phyloP scores from a whole-genome alignment of 2,797 vertebrate genomes.

The Spinibarbus caldwelli region DNA sequence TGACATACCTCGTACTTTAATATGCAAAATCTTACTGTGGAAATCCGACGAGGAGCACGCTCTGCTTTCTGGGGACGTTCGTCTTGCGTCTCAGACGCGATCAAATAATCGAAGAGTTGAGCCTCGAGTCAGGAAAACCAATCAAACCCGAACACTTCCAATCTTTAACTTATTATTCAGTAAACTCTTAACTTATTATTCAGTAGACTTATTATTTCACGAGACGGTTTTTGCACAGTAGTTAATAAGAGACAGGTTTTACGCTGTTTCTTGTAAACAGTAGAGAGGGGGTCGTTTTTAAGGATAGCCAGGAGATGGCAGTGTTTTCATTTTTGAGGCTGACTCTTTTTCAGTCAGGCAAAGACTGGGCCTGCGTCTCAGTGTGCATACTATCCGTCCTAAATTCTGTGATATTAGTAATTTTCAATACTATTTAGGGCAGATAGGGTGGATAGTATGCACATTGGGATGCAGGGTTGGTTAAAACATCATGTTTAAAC shows the following conservation, averaged over 20 bases:
- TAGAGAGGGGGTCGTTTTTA: not conserved
- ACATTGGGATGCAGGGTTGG: too few relatives aligned
- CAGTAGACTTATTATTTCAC: not conserved
- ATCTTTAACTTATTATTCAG: too few relatives aligned
- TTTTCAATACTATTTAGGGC: too few relatives aligned
- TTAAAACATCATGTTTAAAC: not conserved
- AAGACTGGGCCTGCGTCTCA: not conserved
- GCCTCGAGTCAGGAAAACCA: not conserved
- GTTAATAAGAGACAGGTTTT: not conserved
- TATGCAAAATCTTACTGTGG: slow-evolving; percentile 33
- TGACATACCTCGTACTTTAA: slow-evolving; percentile 47
- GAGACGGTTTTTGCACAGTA: not conserved
- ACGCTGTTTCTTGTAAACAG: not conserved
- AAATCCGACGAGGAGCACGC: not conserved
- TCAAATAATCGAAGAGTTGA: slow-evolving; percentile 3
- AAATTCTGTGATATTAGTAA: too few relatives aligned
- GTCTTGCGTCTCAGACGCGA: slow-evolving; percentile 34
- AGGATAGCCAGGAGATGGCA: slow-evolving; percentile 21
- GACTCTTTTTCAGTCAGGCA: not conserved
- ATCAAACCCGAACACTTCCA: not conserved
- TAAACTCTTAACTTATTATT: too few relatives aligned
- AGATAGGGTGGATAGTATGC: too few relatives aligned
- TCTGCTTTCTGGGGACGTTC: not conserved
- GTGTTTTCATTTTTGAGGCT: not conserved
- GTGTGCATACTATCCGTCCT: too few relatives aligned